Evolutionary conservation across 2,113 vertebrate genomes (phyloP), one percentile per base, ranked within the genome.

Genomic region (Caloenas nicobarica): DNA sequence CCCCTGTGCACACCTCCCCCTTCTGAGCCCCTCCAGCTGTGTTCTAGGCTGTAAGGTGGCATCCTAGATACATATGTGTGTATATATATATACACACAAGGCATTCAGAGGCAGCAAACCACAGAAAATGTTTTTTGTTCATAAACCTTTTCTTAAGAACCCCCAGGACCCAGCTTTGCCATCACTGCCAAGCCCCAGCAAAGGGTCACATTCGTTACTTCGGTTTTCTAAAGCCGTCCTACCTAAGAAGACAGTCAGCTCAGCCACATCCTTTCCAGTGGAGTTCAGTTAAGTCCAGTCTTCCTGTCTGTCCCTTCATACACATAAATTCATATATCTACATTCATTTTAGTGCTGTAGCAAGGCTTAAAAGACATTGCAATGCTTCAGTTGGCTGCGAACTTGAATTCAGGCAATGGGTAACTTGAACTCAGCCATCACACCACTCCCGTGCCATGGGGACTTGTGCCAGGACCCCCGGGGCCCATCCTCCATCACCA

Each of bases 401-500:
- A 42, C 26, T 70, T 29, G 16, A 36, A 60, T 57, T 73, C 60
- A 65, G 34, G 3, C 54, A 86, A 58, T 0, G 26, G 24, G 9
- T 40, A 46, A 82, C 44, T 38, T 26, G 13, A 80, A 64, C 17
- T 64, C 53, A 54, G 48, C 33, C 42, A 64, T 6, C 7, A 12
- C 62, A n/a, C 31, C 57, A 31, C n/a, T 50, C 53, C 46, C 54
- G 56, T 69, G 86, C 54, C 23, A 48, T 0, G 0, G 40, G 7
- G 23, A 51, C 17, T 51, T 0, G 0, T 34, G 12, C 17, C 73
- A 14, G 48, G 13, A 77, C 24, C 13, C 3, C 2, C 5, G 0
- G 10, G 34, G 5, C 10, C 29, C 54, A 61, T 21, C 48, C 15
- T 71, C 33, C 29, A 26, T 53, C 5, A 2, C 19, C 31, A n/a